Base-by-base conservation (phyloP, 1,140 invertebrate genomes). In the Batillaria attramentaria region DNA sequence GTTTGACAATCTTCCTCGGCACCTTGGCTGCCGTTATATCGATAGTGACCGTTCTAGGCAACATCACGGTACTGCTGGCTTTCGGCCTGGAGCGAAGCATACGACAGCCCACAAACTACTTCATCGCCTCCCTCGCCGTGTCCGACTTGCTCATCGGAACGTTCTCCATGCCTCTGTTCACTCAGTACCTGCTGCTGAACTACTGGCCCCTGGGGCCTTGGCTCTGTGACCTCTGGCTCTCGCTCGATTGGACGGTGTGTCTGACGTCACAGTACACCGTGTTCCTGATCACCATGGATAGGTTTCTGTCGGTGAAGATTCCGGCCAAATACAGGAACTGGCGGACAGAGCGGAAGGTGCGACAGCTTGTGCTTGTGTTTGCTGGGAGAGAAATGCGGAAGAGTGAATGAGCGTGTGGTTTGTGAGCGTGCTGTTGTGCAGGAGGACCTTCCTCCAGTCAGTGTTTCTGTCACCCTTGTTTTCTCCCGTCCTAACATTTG, bases 181-280 rank as follows among this genome's bases (percentile, higher is more conserved):
- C 97, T 8, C 95, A 98, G 65, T 99, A 99, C 92, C 95, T 99
- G 60, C 92, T 99, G 73, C 96, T 95, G 93, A 96, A 97, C 33
- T 96, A 97, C 87, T 99, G 99, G 99, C 95, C 98, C 87, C 93
- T 99, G 69, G 98, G 98, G 28, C 95, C 97, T 18, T 93, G 99
- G 76, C 92, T 99, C 0, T 99, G 99, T 91, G 98, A 99, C 91
- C 92, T 99, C 43, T 99, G 99, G 99, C 93, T 99, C 0, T 98
- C 98, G 0, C 96, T 99, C 31, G 99, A 99, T 92, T 99, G 99
- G 91, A 99, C 98, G 6, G 98, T 99, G 1, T 99, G 99, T 89
- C 93, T 99, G 33, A 98, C 99, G 5, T 99, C 98, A 2, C 99
- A 99, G 90, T 99, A 99, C 91, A 99, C 99, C 0, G 99, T 99